Evolutionary conservation across 2,113 vertebrate genomes (phyloP).

Genomic region (Neolamprologus ventralis): DNA sequence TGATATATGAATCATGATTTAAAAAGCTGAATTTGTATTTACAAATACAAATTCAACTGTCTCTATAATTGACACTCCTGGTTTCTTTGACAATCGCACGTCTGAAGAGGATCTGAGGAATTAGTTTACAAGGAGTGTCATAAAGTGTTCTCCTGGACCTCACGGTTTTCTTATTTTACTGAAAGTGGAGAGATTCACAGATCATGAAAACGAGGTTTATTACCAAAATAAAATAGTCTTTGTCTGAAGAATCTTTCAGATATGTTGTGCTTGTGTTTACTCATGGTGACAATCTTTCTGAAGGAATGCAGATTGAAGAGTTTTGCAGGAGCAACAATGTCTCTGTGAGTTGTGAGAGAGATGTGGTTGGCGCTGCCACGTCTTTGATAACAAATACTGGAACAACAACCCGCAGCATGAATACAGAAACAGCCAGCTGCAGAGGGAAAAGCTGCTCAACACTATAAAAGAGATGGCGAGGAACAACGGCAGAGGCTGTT

Average conservation of each 20-base stretch:
- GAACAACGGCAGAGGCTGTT: accelerated
- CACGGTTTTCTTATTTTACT: not conserved
- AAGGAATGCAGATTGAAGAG: not conserved
- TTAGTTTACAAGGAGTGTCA: accelerated
- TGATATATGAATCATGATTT: not conserved
- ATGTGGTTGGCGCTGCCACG: not conserved
- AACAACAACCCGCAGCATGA: accelerated
- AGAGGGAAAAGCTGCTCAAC: not conserved
- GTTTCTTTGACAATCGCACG: not conserved
- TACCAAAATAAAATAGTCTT: not conserved
- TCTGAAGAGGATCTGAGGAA: accelerated
- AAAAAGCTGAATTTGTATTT: not conserved
- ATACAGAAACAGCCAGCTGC: not conserved
- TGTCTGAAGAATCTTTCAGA: not conserved
- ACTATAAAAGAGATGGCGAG: not conserved
- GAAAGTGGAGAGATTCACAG: not conserved
- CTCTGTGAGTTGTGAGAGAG: accelerated
- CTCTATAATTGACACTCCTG: not conserved
- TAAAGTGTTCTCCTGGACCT: not conserved
- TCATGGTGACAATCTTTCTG: not conserved
- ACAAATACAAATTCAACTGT: too few species aligned
- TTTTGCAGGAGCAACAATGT: not conserved
- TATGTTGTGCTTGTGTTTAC: not conserved
- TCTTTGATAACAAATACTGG: not conserved
- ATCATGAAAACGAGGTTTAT: accelerated